Conservation (phyloP, 2,888 invertebrate genomes). For the Encarsia formosa region DNA sequence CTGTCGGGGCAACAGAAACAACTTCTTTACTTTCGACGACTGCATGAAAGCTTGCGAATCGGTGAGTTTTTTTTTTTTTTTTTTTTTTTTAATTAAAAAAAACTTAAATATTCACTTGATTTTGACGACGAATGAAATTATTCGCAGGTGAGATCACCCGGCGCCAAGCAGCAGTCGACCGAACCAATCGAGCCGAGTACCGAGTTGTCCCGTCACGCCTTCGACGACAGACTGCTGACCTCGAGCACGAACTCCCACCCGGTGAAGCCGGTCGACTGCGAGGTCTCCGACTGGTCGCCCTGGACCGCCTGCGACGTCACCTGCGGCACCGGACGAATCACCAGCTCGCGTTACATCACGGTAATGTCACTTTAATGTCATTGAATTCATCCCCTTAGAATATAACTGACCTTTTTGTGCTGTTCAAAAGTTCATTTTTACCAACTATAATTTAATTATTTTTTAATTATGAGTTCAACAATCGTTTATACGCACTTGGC, state of each 20-base stretch:
- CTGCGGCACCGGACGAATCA: slow-evolving; percentile 73
- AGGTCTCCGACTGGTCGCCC: slow-evolving; percentile 74
- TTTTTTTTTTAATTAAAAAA: background rate
- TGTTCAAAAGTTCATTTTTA: background rate
- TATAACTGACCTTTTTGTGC: background rate
- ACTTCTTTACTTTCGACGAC: slow-evolving; percentile 77
- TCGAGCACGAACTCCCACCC: background rate
- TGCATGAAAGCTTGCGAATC: slow-evolving; percentile 69
- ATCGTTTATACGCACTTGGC: too few relatives aligned
- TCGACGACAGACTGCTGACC: background rate
- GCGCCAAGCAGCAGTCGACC: slow-evolving; percentile 32
- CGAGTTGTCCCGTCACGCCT: background rate
- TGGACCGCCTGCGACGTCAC: slow-evolving; percentile 79
- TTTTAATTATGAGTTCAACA: too few relatives aligned
- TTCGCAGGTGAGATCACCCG: slow-evolving; percentile 35
- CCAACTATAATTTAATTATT: background rate
- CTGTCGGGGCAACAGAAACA: slow-evolving; percentile 86
- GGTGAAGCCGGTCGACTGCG: slow-evolving; percentile 56
- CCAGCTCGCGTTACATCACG: slow-evolving; percentile 61
- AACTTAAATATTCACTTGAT: background rate
- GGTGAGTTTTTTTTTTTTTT: slow-evolving; percentile 46
- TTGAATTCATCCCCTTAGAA: background rate
- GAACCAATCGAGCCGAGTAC: too few relatives aligned
- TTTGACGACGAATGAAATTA: background rate
- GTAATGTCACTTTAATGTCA: slow-evolving; percentile 43